Conservation (phyloP, 2,113 vertebrate genomes). For the Neolamprologus sp. region DNA sequence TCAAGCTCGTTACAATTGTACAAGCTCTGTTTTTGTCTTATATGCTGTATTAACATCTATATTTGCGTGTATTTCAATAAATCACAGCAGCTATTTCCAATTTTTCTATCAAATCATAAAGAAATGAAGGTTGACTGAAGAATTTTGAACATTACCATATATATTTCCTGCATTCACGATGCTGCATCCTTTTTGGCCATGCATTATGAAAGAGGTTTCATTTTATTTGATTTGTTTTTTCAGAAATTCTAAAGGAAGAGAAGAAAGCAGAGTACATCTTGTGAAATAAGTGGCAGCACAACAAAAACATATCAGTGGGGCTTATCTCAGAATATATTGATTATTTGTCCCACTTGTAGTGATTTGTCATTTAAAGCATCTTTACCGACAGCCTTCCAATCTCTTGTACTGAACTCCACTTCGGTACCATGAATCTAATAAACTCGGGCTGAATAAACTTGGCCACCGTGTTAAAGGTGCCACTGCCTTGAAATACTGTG, state of each 20-base stretch:
- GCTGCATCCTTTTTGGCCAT: neutral
- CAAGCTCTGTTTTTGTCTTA: neutral
- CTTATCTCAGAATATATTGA: neutral
- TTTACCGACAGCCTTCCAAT: neutral
- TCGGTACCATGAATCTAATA: neutral
- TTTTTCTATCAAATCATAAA: neutral
- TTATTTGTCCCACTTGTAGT: neutral
- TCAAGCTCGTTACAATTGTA: neutral
- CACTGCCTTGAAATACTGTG: neutral
- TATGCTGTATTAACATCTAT: neutral
- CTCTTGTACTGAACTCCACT: neutral
- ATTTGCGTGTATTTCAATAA: neutral
- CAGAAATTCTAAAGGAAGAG: neutral
- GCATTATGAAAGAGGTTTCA: neutral
- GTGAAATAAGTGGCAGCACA: neutral
- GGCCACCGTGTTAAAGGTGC: neutral
- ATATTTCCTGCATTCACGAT: neutral
- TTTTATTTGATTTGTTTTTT: neutral
- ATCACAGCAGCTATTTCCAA: neutral
- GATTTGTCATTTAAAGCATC: constrained; percentile 4
- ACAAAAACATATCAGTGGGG: neutral
- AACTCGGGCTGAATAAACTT: neutral
- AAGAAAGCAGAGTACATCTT: neutral
- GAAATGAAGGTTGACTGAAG: neutral
- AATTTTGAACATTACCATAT: neutral